Percentiles rank a stretch among this genome's conserved stretches.
Conservation (phyloP, 2,113 vertebrate genomes). For the Condylura cristata region DNA sequence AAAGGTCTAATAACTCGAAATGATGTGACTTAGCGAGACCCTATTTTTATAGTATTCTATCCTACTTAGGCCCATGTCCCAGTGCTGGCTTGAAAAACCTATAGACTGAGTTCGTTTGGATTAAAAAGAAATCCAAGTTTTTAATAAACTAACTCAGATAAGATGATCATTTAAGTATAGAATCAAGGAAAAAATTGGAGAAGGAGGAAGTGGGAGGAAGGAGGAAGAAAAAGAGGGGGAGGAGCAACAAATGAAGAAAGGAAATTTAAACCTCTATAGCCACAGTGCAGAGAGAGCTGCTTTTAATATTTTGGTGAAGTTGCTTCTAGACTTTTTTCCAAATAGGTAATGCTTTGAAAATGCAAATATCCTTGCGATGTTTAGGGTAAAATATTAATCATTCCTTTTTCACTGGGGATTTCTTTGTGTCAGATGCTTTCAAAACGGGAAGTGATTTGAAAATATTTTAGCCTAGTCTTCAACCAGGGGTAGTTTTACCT, state of each 20-base stretch:
- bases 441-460: conserved; percentile 16
- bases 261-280: background rate
- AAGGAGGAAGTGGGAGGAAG: background rate
- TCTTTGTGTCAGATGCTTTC: conserved; percentile 10
- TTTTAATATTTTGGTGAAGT: conserved; percentile 12
- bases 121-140: background rate
- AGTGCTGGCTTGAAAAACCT: background rate
- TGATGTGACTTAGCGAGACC: background rate
- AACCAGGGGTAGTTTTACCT: background rate
- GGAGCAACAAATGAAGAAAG: background rate
- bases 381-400: conserved; percentile 24
- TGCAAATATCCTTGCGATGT: conserved; percentile 8
- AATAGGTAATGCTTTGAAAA: conserved; percentile 14
- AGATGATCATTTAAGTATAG: background rate
- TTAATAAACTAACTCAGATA: background rate
- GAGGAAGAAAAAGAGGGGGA: background rate
- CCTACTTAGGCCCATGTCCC: background rate
- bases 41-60: background rate
- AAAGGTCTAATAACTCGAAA: background rate
- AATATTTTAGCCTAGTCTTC: background rate
- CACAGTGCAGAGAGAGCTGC: background rate
- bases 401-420: background rate
- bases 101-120: background rate
- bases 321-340: conserved; percentile 1
- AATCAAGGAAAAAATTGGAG: background rate